Conservation (phyloP, 2,113 vertebrate genomes). For the Philantomba maxwellii region DNA sequence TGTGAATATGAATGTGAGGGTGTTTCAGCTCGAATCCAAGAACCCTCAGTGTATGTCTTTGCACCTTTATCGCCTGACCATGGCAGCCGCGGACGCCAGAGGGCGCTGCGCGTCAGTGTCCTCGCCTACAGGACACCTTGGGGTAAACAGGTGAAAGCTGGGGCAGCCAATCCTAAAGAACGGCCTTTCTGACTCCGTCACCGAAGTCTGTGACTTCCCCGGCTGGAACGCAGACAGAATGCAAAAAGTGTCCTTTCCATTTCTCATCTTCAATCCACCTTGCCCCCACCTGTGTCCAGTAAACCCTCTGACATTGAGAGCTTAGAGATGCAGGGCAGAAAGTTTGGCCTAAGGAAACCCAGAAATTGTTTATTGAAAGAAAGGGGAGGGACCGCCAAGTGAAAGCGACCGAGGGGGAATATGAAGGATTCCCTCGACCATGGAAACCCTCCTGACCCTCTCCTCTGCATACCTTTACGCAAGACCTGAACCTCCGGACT, state of each 20-base stretch:
- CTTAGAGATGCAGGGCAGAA: neutral
- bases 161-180: conserved; percentile 66
- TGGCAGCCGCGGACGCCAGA: conserved; percentile 60
- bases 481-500: neutral
- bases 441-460: neutral
- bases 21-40: neutral
- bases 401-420: neutral
- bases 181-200: neutral
- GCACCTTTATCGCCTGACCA: neutral
- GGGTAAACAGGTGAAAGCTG: conserved; percentile 73
- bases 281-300: neutral
- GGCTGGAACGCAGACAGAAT: neutral
- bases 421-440: neutral
- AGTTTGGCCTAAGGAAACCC: conserved; percentile 28
- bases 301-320: conserved; percentile 20
- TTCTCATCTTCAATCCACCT: neutral
- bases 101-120: conserved; percentile 75
- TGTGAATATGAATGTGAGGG: neutral
- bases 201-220: neutral
- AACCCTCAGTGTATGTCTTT: neutral
- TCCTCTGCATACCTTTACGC: neutral
- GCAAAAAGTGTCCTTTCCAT: conserved; percentile 25
- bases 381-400: neutral
- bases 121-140: conserved; percentile 53
- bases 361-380: neutral